phyloP scores from a whole-genome alignment of 2,113 vertebrate species.

The Coptodon bakossiorum region DNA sequence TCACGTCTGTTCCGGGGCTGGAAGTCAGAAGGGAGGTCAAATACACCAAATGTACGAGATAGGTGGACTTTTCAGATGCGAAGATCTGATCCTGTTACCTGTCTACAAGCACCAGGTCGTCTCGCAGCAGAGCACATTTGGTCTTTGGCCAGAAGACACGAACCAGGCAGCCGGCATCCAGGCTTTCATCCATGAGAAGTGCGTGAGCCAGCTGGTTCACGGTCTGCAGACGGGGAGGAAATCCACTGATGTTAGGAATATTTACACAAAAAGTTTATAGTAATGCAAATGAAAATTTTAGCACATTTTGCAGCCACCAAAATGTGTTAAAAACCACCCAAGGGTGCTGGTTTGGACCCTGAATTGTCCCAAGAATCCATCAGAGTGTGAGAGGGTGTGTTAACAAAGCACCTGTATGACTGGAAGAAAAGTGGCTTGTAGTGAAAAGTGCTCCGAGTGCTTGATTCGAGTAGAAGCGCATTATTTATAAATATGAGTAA shows the following conservation, averaged over 20 bases:
- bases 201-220: constrained; percentile 97
- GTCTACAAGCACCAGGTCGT: constrained; percentile 96
- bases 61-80: background rate
- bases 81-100: constrained; percentile 71
- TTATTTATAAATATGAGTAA: background rate
- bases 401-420: background rate
- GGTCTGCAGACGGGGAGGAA: constrained; percentile 70
- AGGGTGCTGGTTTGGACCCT: background rate
- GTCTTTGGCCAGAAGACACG: constrained; percentile 98
- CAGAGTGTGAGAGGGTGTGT: background rate
- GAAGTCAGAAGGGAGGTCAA: background rate
- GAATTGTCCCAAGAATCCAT: background rate
- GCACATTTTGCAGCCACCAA: background rate
- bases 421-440: background rate
- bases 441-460: background rate
- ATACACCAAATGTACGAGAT: background rate
- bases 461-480: background rate
- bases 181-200: constrained; percentile 93
- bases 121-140: constrained; percentile 94
- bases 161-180: constrained; percentile 92
- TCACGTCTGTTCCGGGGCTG: constrained; percentile 96
- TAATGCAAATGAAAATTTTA: background rate
- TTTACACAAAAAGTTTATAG: background rate
- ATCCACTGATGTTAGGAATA: background rate
- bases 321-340: background rate